Conservation (phyloP, 2,797 vertebrate species). For the Dryobates pubescens region DNA sequence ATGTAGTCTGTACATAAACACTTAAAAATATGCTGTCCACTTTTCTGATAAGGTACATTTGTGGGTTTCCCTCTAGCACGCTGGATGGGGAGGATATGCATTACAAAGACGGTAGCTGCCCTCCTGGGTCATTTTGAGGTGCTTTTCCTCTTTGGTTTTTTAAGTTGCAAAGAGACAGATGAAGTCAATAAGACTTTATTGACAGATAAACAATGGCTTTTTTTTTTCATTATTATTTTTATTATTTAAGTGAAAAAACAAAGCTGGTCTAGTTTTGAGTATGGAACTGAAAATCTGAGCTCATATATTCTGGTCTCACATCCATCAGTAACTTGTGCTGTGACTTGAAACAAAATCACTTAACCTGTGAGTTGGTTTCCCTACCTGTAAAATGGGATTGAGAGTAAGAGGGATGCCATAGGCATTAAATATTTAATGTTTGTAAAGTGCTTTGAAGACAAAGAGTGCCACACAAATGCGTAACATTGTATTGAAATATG, state of each 20-base stretch:
- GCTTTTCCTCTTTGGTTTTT: not conserved
- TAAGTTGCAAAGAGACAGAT: not conserved
- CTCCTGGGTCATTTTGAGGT: not conserved
- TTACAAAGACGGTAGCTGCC: not conserved
- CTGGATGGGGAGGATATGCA: not conserved
- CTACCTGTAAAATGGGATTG: constrained; percentile 47
- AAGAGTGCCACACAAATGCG: constrained; percentile 28
- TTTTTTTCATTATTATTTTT: not conserved
- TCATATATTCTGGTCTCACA: constrained; percentile 43
- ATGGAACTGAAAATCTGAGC: not conserved
- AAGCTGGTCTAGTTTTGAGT: not conserved
- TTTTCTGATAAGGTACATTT: not conserved
- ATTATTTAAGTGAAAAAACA: not conserved
- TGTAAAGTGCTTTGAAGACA: constrained; percentile 59
- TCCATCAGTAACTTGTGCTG: constrained; percentile 41
- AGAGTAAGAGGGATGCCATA: constrained; percentile 6
- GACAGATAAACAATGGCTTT: not conserved
- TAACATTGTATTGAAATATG: constrained; percentile 10
- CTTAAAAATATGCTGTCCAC: not conserved
- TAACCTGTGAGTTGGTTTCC: constrained; percentile 50
- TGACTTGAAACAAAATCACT: constrained; percentile 67
- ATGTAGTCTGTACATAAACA: not conserved
- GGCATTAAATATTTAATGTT: constrained; percentile 64
- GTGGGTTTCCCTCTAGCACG: not conserved
- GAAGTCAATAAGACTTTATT: too few relatives aligned